Evolutionary conservation across 2,113 vertebrate species (phyloP).

Genomic region (Procavia capensis): DNA sequence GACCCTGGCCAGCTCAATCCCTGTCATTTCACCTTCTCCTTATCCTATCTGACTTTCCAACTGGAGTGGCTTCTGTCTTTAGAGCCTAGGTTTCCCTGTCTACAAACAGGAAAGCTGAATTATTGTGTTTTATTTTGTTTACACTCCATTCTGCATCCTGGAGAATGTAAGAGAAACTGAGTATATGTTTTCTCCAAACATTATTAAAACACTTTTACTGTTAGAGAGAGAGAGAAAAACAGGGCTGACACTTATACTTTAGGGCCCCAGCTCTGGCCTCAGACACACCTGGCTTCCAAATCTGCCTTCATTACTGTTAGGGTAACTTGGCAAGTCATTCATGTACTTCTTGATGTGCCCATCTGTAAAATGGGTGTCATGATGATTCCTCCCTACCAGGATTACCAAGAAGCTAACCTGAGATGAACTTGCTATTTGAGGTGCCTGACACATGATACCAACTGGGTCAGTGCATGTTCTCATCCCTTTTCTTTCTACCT

Average conservation of each 20-base stretch:
- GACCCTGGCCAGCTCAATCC: neutral
- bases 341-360: neutral
- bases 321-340: neutral
- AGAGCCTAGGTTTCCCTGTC: neutral
- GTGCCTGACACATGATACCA: neutral
- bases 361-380: neutral
- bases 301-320: neutral
- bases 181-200: neutral
- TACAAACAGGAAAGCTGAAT: neutral
- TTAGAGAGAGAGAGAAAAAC: neutral
- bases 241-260: neutral
- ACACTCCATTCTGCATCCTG: neutral
- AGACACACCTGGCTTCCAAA: neutral
- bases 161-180: conserved; percentile 4
- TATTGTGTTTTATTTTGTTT: neutral
- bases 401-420: conserved; percentile 16
- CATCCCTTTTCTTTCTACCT: neutral
- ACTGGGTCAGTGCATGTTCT: neutral
- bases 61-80: neutral
- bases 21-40: neutral
- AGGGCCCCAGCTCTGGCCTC: neutral
- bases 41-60: neutral
- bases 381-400: neutral
- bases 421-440: neutral
- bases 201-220: conserved; percentile 13